Evolutionary conservation across 2,113 vertebrate species (phyloP).

Genomic region (Stegostoma tigrinum): DNA sequence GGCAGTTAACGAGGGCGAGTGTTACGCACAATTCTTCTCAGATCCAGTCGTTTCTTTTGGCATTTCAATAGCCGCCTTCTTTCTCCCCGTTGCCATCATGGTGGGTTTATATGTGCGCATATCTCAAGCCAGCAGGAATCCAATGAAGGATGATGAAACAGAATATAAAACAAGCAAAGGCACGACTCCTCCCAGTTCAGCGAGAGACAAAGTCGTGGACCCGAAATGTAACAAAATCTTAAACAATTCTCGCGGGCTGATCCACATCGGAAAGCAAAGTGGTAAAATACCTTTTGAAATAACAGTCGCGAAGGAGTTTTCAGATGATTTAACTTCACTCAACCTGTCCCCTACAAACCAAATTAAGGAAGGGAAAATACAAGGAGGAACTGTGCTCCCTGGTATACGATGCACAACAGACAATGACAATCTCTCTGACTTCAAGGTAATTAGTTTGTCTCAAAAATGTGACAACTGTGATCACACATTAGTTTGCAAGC

Average conservation of each 20-base stretch:
- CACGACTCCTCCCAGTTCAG: conserved; percentile 66
- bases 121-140: conserved; percentile 89
- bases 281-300: conserved; percentile 68
- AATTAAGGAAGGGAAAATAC: conserved; percentile 53
- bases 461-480: too few relatives aligned
- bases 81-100: conserved; percentile 94
- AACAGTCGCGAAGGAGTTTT: conserved; percentile 29
- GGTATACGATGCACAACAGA: too few relatives aligned
- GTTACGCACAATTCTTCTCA: conserved; percentile 96
- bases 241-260: conserved; percentile 51
- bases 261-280: conserved; percentile 78
- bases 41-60: conserved; percentile 91
- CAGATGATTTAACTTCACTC: too few relatives aligned
- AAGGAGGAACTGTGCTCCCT: conserved; percentile 48
- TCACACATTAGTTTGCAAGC: too few relatives aligned
- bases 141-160: conserved; percentile 85
- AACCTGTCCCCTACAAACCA: too few relatives aligned
- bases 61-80: conserved; percentile 94
- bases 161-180: conserved; percentile 70
- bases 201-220: conserved; percentile 55
- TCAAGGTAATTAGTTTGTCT: too few relatives aligned
- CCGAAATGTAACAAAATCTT: conserved; percentile 58
- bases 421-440: too few relatives aligned
- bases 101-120: conserved; percentile 92
- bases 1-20: conserved; percentile 84